phyloP scores from a whole-genome alignment of 2,113 vertebrate genomes.

The Oreamnos americanus region DNA sequence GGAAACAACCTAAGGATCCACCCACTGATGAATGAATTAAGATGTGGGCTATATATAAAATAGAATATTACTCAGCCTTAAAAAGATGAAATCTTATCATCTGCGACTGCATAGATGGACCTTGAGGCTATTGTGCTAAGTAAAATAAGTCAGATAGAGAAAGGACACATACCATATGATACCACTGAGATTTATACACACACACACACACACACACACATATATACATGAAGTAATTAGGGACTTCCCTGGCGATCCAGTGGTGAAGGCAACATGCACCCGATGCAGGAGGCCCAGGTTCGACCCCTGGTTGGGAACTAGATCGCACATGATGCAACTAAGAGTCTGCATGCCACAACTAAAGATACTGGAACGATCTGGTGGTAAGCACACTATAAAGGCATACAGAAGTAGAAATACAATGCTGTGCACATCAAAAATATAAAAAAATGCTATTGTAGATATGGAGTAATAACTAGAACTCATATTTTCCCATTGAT shows the following conservation, averaged over 20 bases:
- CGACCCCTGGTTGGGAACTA: not conserved
- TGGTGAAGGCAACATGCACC: not conserved
- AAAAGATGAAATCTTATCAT: not conserved
- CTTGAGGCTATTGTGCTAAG: not conserved
- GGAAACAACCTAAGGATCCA: not conserved
- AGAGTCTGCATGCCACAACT: not conserved
- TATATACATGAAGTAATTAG: not conserved
- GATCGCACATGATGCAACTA: not conserved
- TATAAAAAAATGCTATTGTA: not conserved
- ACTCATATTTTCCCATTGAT: not conserved
- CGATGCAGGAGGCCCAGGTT: not conserved
- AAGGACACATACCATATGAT: not conserved
- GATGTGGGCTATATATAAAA: not conserved
- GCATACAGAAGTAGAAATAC: not conserved
- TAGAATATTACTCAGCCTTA: not conserved
- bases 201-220: no score
- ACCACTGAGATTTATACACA: not conserved
- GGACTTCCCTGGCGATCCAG: not conserved
- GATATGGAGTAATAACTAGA: not conserved
- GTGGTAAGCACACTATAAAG: not conserved
- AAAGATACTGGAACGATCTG: not conserved
- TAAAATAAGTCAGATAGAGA: not conserved
- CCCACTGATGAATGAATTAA: not conserved
- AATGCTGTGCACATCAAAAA: not conserved
- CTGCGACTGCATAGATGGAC: not conserved